Evolutionary conservation across 1,140 invertebrate genomes (phyloP), one percentile per base, ranked within the genome.

Genomic region (Lerema accius): DNA sequence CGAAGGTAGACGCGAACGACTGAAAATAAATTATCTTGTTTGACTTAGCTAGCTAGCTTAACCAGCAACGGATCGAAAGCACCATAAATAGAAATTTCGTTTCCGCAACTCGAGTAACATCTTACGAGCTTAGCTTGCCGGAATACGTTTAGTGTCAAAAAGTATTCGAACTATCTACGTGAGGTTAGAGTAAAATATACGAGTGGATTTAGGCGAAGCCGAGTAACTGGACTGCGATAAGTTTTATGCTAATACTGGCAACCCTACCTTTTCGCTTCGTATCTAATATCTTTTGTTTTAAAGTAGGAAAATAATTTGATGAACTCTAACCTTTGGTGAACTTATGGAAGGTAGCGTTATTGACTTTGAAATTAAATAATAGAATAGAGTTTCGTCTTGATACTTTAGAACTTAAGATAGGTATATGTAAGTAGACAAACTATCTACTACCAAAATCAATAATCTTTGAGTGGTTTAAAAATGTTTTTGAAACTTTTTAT

Each of bases 191-290:
- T 50, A 65, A 60, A 65, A 56, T 51, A 46, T 19, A 51, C 19
- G 26, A 45, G 37, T n/a, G 37, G 55, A 60, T 59, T 59, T 45
- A 35, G 23, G 37, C 11, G 19, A 28, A 43, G 28, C 32, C 60
- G 39, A 15, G 39, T 26, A 13, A 23, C 15, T 63, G 49, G 43
- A 42, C 23, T 39, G 7, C 40, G 40, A 66, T 61, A 61, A 61
- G 60, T 66, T 61, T 16, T 23, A 28, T 26, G 32, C 48, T 66
- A 60, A 61, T 61, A 66, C 61, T 45, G 28, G 42, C 37, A 16
- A 63, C 40, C 45, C 4, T 11, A 6, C 40, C 50, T 42, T 11
- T 13, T 17, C 26, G 45, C 19, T 23, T 23, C 5, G 19, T 23
- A 23, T 23, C 19, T 23, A 3, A 13, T n/a, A n/a, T 4, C 26